These are phyloP conservation scores for Lineus longissimus DNA, from an alignment of 1,140 invertebrate genomes.

Conservation along the genomic window DNA sequence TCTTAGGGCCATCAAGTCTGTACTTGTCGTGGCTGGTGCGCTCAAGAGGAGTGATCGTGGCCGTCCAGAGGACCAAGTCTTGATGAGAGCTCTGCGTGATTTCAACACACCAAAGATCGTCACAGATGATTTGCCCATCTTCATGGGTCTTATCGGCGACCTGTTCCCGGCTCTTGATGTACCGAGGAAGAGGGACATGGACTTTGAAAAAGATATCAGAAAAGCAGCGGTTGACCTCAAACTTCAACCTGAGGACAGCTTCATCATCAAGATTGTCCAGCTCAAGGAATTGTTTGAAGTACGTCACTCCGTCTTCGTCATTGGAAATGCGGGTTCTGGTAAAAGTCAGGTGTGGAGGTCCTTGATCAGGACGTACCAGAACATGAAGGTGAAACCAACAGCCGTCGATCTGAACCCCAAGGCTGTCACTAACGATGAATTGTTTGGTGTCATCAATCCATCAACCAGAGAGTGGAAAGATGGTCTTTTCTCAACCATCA, in stretches of 20 bases:
- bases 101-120: constrained; percentile 97
- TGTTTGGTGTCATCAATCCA: constrained; percentile 97
- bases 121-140: constrained; percentile 90
- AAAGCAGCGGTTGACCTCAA: constrained; percentile 84
- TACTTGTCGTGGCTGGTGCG: constrained; percentile 90
- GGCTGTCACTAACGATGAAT: constrained; percentile 93
- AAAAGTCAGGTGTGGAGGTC: constrained; percentile 96
- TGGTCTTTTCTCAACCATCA: constrained; percentile 91
- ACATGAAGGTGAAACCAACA: constrained; percentile 82
- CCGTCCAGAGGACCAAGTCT: constrained; percentile 90
- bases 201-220: constrained; percentile 90
- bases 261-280: constrained; percentile 94
- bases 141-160: constrained; percentile 95
- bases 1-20: constrained; percentile 90
- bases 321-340: constrained; percentile 90
- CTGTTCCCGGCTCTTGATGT: constrained; percentile 93
- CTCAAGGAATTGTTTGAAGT: constrained; percentile 90
- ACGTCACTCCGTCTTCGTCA: constrained; percentile 92
- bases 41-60: constrained; percentile 85
- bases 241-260: constrained; percentile 93
- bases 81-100: constrained; percentile 94
- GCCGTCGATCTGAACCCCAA: constrained; percentile 93
- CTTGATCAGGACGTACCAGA: constrained; percentile 83
- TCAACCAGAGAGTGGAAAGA: constrained; percentile 97
- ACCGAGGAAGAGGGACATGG: constrained; percentile 85